Evolutionary conservation across 2,113 vertebrate species (phyloP), one percentile per base, ranked within the genome.

Genomic region (Zingel zingel): DNA sequence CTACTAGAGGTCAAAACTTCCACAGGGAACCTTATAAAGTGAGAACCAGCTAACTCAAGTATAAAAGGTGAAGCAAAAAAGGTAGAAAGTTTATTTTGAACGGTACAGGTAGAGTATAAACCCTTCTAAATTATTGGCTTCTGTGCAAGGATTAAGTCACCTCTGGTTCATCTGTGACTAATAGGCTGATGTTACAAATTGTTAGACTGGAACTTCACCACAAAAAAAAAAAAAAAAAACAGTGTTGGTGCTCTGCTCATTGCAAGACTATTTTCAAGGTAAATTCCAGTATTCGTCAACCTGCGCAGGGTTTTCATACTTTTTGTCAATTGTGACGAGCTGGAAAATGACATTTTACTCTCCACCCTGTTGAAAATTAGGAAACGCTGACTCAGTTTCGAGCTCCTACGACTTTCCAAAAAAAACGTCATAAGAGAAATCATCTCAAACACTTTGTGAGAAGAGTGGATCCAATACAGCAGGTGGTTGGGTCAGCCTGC

Each of bases 181-280:
- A 33, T 1, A 33, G 33, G 19, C 4, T 12, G 25, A 19, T 16
- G n/a, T 8, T 74, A 15, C 1, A 50, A 61, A 53, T 25, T 4
- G 9, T 74, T 65, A 14, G 12, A 39, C 36, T 12, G 16, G 10
- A 61, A 70, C 59, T 82, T 63, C 67, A 74, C 51, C 56, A 25
- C 57, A 54, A 66, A 18, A 73, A 76, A 25, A 6, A 33, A 33
- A 33, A 6, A 3, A 43, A 11, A 43, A 77, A 57, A 72, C 58
- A 62, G 45, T 80, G 50, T 51, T 66, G 43, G 23, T 58, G 48
- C 58, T 57, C 77, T 58, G 61, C 65, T 83, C 76, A 77, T 70
- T 63, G 43, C 73, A 74, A 25, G 8, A 21, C 33, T 51, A 51
- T 67, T 56, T 74, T 69, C 9, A 56, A 59, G 45, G 74, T 27